Base-by-base conservation (phyloP, 35 echinoderm and acorn worm species). In the Lytechinus pictus region DNA sequence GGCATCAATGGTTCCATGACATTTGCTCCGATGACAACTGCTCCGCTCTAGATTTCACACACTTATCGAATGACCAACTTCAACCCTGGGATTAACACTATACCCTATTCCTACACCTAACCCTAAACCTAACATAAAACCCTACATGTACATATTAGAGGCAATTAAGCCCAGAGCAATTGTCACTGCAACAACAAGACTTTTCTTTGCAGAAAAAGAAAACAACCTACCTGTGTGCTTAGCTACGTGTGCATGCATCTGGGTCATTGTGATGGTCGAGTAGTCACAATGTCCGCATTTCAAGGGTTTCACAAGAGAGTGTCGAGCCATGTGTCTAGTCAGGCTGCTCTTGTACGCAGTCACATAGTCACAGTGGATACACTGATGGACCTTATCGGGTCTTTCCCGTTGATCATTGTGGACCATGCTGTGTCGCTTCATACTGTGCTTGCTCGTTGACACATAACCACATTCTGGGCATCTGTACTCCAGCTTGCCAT, bases 221-320 rank as follows among this genome's bases (percentile, higher is more conserved):
- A 14, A 14, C 12, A 90, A 14, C 28, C 5, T 55, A 99, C 98
- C 98, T 71, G 98, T 99, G 95, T 99, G 98, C 54, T 99, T 99
- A 51, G 98, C 98, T 71, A 99, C 98, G 89, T 99, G 98, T 11
- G 98, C 96, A 94, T 96, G 97, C 98, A 99, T 99, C 95, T 99
- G 98, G 54, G 98, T 96, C 98, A 99, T 99, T 52, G 98, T 99
- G 91, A 99, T 97, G 24, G 98, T 97, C 3, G 98, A 97, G 61
- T 99, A 99, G 61, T 99, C 96, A 92, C 98, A 99, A 89, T 99
- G 97, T 55, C 98, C 98, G 96, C 98, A 99, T 79, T 97, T 99
- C 54, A 97, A 97, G 5, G 98, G 98, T 54, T 99, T 99, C 27
- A 99, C 94, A 58, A 91, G 92, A 3, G 97, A 97, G 86, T 99